phyloP scores from a whole-genome alignment of 2,113 vertebrate genomes.

The Blennius ocellaris region DNA sequence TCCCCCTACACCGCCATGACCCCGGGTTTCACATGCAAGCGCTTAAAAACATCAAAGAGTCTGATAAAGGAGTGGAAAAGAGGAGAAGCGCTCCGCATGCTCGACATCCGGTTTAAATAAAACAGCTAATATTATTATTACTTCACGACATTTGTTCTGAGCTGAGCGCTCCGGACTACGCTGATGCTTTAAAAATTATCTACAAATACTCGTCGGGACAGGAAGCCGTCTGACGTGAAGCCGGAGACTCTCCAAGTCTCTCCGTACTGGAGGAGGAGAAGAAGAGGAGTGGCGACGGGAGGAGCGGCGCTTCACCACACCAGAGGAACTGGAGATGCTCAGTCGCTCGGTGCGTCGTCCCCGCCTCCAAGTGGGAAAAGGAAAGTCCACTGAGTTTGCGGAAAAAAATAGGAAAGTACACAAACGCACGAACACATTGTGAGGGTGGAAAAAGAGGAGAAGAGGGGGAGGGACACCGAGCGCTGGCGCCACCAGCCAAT shows the following conservation, averaged over 20 bases:
- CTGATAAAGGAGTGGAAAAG: constrained; percentile 12
- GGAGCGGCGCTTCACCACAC: constrained; percentile 17
- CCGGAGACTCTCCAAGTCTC: background rate
- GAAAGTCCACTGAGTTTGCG: constrained; percentile 56
- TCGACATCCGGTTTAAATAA: constrained; percentile 51
- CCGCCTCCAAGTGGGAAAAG: constrained; percentile 56
- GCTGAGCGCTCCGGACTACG: constrained; percentile 21
- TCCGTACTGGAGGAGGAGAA: background rate
- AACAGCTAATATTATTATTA: constrained; percentile 35
- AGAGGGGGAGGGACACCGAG: too few species aligned
- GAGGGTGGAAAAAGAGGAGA: constrained; percentile 56
- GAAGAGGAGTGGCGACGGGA: constrained; percentile 7
- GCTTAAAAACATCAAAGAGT: constrained; percentile 70
- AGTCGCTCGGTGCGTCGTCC: constrained; percentile 46
- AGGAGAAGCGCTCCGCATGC: constrained; percentile 67
- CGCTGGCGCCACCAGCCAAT: constrained; percentile 51
- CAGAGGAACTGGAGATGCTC: constrained; percentile 56
- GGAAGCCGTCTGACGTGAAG: constrained; percentile 9
- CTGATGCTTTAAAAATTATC: constrained; percentile 48
- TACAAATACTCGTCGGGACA: constrained; percentile 44
- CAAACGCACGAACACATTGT: constrained; percentile 64
- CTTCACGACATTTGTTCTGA: constrained; percentile 52
- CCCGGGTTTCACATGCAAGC: constrained; percentile 62
- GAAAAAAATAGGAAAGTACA: constrained; percentile 29
- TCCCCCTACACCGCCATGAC: too few species aligned